Evolutionary conservation across 2,113 vertebrate genomes (phyloP).

Genomic region (Dicaeum eximium): DNA sequence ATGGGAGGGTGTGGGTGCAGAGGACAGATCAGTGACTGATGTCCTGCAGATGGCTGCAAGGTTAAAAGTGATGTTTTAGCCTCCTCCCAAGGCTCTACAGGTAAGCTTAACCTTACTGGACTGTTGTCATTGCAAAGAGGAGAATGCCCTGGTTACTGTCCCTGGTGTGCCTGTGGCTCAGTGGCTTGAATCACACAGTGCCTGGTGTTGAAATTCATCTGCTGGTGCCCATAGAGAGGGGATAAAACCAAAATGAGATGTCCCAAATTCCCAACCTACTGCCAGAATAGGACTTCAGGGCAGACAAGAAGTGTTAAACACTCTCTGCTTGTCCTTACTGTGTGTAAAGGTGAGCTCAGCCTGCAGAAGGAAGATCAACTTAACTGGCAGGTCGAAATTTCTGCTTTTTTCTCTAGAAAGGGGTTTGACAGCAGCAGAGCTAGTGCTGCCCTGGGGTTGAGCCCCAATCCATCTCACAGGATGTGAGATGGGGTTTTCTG

Average conservation of each 20-base stretch:
- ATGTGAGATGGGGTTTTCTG: not conserved
- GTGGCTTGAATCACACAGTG: not conserved
- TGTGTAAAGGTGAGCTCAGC: not conserved
- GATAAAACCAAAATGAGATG: not conserved
- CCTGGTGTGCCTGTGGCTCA: fast-evolving
- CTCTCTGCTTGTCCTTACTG: not conserved
- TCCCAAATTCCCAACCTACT: not conserved
- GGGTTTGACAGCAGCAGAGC: not conserved
- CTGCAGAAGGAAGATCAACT: not conserved
- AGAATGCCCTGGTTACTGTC: not conserved
- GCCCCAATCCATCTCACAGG: not conserved
- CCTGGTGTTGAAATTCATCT: not conserved
- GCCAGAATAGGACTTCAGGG: not conserved
- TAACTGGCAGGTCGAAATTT: not conserved
- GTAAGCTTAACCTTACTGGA: not conserved
- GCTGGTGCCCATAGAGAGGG: not conserved
- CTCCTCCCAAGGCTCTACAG: not conserved
- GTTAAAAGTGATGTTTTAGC: not conserved
- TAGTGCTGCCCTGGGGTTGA: not conserved
- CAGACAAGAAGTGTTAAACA: not conserved
- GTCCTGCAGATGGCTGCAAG: not conserved
- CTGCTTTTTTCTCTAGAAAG: not conserved
- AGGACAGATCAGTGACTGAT: not conserved
- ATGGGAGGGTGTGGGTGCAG: not conserved
- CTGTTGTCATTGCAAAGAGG: not conserved